A percentile compares a stretch with the other conserved stretches of the same genome.
These are phyloP conservation scores for Suncus etruscus DNA, from an alignment of 2,113 vertebrate species.

Conservation along the genomic window DNA sequence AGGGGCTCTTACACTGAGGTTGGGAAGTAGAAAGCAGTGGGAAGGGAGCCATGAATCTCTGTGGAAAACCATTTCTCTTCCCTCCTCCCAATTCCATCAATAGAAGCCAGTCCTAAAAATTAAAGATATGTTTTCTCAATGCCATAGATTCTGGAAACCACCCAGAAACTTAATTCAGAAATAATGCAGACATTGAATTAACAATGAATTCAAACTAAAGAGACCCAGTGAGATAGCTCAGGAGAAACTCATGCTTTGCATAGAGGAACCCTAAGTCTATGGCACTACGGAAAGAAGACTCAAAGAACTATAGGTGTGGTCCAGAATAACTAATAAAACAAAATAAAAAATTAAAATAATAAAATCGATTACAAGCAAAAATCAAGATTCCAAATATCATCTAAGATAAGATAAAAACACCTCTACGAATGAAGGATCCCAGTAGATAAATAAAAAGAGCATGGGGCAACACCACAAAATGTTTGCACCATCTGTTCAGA, in stretches of 20 bases:
- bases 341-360: neutral
- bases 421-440: neutral
- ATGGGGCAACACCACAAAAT: neutral
- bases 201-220: neutral
- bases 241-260: too few relatives aligned
- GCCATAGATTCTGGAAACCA: neutral
- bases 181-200: constrained; percentile 15
- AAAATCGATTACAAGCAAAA: neutral
- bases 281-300: too few relatives aligned
- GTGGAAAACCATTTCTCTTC: neutral
- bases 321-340: too few relatives aligned
- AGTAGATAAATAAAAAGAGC: neutral
- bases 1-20: neutral
- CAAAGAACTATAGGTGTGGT: too few relatives aligned
- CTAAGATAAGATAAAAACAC: neutral
- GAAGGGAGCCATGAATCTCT: neutral
- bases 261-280: too few relatives aligned
- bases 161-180: neutral
- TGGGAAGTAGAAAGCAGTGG: too few relatives aligned
- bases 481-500: neutral
- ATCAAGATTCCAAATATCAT: neutral
- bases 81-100: neutral
- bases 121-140: constrained; percentile 20
- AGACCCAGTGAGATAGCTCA: neutral
- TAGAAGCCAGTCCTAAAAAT: neutral